phyloP scores from a whole-genome alignment of 2,797 vertebrate genomes.

The Molossus molossus region DNA sequence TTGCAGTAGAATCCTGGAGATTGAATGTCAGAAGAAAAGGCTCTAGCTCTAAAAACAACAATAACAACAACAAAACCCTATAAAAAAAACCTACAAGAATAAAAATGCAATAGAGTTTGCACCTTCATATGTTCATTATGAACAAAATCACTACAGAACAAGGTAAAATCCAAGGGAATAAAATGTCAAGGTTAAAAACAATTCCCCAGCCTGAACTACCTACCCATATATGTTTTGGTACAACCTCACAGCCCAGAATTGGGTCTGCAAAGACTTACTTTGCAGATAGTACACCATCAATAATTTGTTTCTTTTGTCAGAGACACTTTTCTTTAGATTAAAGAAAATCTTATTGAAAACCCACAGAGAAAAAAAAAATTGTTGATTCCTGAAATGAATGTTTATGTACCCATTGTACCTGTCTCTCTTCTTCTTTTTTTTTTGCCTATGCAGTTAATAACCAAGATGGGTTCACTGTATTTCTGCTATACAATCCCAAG shows the following conservation, averaged over 20 bases:
- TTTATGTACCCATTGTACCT: not conserved
- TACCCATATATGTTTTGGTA: not conserved
- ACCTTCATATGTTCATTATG: not conserved
- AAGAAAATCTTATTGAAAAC: constrained; percentile 33
- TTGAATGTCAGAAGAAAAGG: constrained; percentile 48
- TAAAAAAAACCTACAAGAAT: not conserved
- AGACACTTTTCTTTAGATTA: constrained; percentile 49
- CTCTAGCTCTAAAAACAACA: constrained; percentile 25
- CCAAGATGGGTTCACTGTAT: constrained; percentile 53
- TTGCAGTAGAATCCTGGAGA: constrained; percentile 40
- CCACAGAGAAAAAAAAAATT: rapidly evolving
- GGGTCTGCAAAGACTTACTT: not conserved
- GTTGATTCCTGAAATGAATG: rapidly evolving
- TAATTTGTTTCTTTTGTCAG: constrained; percentile 4
- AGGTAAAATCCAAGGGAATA: not conserved
- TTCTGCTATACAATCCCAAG: constrained; percentile 73
- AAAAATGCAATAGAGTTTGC: constrained; percentile 5
- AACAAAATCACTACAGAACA: constrained; percentile 37
- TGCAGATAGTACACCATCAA: not conserved
- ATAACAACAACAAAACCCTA: not conserved
- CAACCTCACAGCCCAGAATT: not conserved
- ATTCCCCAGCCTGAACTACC: not conserved
- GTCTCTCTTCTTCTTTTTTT: not conserved
- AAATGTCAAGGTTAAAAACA: constrained; percentile 16
- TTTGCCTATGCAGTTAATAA: constrained; percentile 41